Conservation (phyloP, 2,113 vertebrate species). For the Eulemur macaco region DNA sequence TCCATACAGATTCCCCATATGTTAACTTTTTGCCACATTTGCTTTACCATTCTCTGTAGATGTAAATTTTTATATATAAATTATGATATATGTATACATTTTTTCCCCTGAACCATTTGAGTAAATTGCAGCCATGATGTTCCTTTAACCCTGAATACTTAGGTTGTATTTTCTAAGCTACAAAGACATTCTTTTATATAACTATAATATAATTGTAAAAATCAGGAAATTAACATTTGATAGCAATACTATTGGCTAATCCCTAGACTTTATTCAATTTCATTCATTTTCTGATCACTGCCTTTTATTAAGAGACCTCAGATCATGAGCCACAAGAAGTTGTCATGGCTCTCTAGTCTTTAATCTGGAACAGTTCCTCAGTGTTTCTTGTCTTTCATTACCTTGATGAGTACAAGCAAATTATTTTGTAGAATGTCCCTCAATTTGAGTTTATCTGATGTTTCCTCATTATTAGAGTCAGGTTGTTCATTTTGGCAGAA, state of each 20-base stretch:
- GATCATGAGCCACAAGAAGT: not conserved
- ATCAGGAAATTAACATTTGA: not conserved
- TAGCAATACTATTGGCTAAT: not conserved
- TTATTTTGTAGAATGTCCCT: not conserved
- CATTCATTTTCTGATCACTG: not conserved
- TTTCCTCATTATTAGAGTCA: not conserved
- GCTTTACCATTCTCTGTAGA: not conserved
- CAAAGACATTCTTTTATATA: not conserved
- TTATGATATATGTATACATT: not conserved
- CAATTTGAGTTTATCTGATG: not conserved
- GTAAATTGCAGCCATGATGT: not conserved
- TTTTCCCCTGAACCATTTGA: not conserved
- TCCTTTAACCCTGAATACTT: not conserved
- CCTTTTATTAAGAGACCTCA: not conserved
- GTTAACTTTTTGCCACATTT: not conserved
- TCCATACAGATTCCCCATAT: not conserved
- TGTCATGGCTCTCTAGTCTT: not conserved
- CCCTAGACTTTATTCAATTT: not conserved
- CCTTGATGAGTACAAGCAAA: not conserved
- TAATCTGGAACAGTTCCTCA: not conserved
- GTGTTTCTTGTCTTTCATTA: not conserved
- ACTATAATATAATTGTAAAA: not conserved
- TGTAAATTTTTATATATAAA: not conserved
- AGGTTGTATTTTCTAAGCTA: not conserved
- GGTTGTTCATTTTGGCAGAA: not conserved